Conservation (phyloP, 2,797 vertebrate species). For the Anabacerthia variegaticeps region DNA sequence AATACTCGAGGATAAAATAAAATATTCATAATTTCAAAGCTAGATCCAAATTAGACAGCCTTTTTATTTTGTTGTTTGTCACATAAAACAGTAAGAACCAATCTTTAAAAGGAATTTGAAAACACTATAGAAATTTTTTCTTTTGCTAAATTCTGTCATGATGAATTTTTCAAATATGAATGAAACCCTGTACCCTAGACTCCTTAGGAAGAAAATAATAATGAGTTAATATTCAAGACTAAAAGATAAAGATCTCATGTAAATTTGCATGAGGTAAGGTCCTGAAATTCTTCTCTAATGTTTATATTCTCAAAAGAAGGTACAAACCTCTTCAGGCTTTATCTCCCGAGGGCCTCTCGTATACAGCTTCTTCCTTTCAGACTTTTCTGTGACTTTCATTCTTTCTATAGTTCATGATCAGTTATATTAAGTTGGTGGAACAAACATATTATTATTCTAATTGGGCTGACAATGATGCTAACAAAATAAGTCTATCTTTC, state of each 20-base stretch:
- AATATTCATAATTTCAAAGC: slow-evolving; percentile 7
- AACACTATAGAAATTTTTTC: neutral
- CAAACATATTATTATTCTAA: neutral
- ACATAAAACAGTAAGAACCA: neutral
- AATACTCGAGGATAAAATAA: neutral
- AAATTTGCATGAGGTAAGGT: neutral
- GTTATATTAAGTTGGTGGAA: neutral
- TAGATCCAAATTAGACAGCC: neutral
- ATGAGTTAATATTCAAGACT: neutral
- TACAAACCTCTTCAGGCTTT: neutral
- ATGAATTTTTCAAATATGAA: neutral
- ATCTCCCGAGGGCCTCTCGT: neutral
- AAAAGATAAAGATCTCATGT: neutral
- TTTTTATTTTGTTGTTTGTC: neutral
- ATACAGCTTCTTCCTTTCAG: neutral
- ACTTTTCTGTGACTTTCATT: neutral
- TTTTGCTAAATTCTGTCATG: neutral
- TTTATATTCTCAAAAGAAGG: neutral
- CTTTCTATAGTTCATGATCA: neutral
- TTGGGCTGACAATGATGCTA: neutral
- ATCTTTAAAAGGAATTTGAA: neutral
- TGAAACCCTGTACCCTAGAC: neutral
- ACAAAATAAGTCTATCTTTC: neutral
- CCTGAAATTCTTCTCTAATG: neutral
- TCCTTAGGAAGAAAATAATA: neutral